Base-by-base conservation (phyloP, 2,797 vertebrate species). In the Cyclopterus lumpus region DNA sequence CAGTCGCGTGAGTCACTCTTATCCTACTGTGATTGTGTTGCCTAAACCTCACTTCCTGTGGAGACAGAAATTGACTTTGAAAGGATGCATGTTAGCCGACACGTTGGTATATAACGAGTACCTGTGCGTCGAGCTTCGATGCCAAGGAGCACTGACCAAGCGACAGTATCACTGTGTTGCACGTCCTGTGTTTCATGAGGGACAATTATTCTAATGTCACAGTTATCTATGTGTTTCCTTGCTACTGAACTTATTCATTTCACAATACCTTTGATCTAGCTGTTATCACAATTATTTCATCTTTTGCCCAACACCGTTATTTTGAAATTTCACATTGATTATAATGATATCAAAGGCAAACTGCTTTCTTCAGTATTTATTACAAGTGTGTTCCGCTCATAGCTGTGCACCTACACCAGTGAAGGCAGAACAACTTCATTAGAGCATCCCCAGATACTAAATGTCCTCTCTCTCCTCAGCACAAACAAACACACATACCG, bases 401-500 rank as follows among this genome's bases (percentile, higher is more conserved):
- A 59, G 60, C 40, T 18, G 8, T 44, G 10, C 18, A 30, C 8
- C 18, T 5, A 32, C 30, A 48, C 6, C 1, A 16, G 8, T 22
- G 20, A 49, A n/a, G 30, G 44, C 1, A 6, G n/a, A 64, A 26
- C 4, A n/a, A 40, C 7, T 2, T 20, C 16, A 12, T n/a, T n/a
- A n/a, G 8, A 20, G 30, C 62, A 61, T 65, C 53, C 64, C 22
- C 26, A 15, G n/a, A 22, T 7, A 58, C 20, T 22, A 22, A 32
- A 8, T 18, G 6, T 38, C 9, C 18, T 15, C 9, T 55, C 36
- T 6, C 44, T n/a, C 32, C 16, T 58, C 36, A 51, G 34, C 20
- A 44, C 40, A 57, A 26, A 70, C 54, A 51, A 22, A 51, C 26
- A 53, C 69, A 54, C 12, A 72, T 51, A 14, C 48, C 8, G 22